These are phyloP conservation scores for Stichodactyla mertensii DNA, from an alignment of 64 coral and sea anemone species.

Conservation along the genomic window DNA sequence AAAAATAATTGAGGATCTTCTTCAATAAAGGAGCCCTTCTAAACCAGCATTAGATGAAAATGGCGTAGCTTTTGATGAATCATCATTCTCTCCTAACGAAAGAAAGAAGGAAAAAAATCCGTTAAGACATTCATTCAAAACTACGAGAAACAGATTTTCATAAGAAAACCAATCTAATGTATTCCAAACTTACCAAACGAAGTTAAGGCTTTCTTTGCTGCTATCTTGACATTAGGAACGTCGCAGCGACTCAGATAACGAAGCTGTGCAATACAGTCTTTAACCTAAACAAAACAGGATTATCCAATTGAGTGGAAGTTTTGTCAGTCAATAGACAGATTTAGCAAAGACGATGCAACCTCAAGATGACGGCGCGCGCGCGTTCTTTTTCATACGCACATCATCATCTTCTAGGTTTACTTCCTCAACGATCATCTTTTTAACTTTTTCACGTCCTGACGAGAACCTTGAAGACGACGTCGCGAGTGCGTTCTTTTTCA, in stretches of 20 bases:
- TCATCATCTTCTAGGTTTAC: no score
- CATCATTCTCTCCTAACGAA: slow-evolving; percentile 39
- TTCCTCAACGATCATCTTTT: no score
- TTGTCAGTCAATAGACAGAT: no score
- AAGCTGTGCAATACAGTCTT: slow-evolving; percentile 64
- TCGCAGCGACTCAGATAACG: slow-evolving; percentile 83
- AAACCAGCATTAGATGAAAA: slow-evolving; percentile 27
- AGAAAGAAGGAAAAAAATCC: background rate
- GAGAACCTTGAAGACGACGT: no score
- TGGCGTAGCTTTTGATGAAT: slow-evolving; percentile 22
- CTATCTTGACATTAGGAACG: slow-evolving; percentile 67
- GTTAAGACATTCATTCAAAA: background rate
- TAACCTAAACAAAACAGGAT: slow-evolving; percentile 28
- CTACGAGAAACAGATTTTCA: no score
- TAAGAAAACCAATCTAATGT: background rate
- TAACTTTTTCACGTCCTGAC: no score
- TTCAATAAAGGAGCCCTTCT: slow-evolving; percentile 18
- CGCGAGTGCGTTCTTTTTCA: no score
- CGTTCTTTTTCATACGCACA: no score
- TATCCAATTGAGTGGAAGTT: no score
- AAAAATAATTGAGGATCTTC: background rate
- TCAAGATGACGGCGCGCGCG: no score
- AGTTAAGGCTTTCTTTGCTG: slow-evolving; percentile 67
- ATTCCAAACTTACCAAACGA: slow-evolving; percentile 54
- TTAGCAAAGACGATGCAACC: no score